Base-by-base conservation (phyloP, 2,797 vertebrate genomes). In the Takifugu rubripes region DNA sequence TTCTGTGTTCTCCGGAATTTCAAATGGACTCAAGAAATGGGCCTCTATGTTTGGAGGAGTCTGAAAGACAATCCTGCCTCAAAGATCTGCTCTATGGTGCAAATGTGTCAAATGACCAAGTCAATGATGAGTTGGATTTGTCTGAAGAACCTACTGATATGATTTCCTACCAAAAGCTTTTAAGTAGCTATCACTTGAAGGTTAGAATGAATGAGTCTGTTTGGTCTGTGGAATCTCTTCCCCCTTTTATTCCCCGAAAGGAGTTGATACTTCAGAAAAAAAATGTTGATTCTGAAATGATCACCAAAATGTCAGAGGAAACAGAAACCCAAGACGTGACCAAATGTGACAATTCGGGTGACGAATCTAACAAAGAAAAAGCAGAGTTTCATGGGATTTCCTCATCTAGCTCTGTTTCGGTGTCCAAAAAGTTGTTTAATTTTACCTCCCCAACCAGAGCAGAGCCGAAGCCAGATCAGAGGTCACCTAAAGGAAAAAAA, bases 191-290 rank as follows among this genome's bases (percentile, higher is more conserved):
- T 26, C 62, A 49, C 5, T 21, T 15, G 0, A 75, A 54, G 29
- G 47, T 40, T 21, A 77, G 62, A 24, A 27, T 78, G 15, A 75
- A 87, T 16, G 84, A 83, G 25, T 90, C 85, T 0, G 56, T 87
- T 5, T 90, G 88, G 87, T 89, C 88, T 1, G 86, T 89, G 52
- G 87, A 90, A 51, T 87, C 84, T 27, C 51, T 88, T 0, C 24
- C 54, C 0, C 60, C 69, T 2, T 88, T 59, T 21, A 42, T 84
- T 12, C 88, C 87, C 16, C 42, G 49, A 2, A 72, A 60, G 14
- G 84, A 84, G 3, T 75, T 72, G 78, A 15, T 82, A 4, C 10
- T 59, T 27, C 71, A 72, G 51, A 85, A 80, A 6, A 1, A 55
- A 1, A 16, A 43, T 43, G 12, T 66, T 3, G 77, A 76, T 17